These are phyloP conservation scores for Triplophysa dalaica DNA, from an alignment of 2,113 vertebrate genomes.

Conservation along the genomic window DNA sequence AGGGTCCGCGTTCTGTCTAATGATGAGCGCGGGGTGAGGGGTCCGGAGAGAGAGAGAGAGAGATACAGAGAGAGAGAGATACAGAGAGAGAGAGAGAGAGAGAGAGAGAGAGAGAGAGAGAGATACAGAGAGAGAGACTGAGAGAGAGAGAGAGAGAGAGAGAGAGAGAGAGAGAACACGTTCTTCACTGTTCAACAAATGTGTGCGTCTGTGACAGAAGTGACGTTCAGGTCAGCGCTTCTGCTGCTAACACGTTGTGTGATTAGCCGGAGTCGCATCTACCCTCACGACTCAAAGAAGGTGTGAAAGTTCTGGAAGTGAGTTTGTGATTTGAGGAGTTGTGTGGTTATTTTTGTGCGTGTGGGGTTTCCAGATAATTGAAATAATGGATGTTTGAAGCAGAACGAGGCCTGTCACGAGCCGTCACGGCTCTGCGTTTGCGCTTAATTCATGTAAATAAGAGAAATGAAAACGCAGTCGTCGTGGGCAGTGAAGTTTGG, in stretches of 20 bases:
- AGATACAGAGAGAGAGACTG: no score
- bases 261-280: not conserved
- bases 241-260: not conserved
- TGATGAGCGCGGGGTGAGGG: slow-evolving; percentile 79
- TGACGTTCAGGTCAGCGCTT: not conserved
- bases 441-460: not conserved
- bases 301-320: slow-evolving; percentile 25
- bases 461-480: not conserved
- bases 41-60: slow-evolving; percentile 31
- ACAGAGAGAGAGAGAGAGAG: no score
- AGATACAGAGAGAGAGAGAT: no score
- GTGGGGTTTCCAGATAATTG: slow-evolving; percentile 44
- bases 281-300: not conserved
- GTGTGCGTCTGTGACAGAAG: slow-evolving; percentile 1
- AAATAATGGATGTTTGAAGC: slow-evolving; percentile 23
- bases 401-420: not conserved
- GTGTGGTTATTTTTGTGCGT: slow-evolving; percentile 9
- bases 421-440: not conserved
- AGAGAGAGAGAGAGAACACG: slow-evolving; percentile 4
- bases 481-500: slow-evolving; percentile 34
- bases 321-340: not conserved
- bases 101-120: no score
- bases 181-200: slow-evolving; percentile 30
- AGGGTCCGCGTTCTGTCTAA: slow-evolving; percentile 84
- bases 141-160: no score